These are phyloP conservation scores for Iselma pallidipennis DNA, from an alignment of 2,888 invertebrate species.

Conservation along the genomic window DNA sequence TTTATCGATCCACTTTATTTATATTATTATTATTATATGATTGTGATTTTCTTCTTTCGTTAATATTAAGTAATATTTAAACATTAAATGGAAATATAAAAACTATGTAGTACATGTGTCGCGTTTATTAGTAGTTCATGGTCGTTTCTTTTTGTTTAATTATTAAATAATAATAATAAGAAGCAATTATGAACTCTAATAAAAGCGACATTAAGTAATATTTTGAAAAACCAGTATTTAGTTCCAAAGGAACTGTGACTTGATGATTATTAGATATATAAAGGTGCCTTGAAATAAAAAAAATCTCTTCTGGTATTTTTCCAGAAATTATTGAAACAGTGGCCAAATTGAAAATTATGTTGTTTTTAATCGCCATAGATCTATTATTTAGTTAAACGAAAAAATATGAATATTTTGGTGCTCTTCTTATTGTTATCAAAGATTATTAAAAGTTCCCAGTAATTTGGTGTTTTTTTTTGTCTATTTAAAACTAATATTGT, in stretches of 20 bases:
- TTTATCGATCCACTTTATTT: conserved; percentile 40
- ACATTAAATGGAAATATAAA: conserved; percentile 27
- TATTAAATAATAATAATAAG: conserved; percentile 11
- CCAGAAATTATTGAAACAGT: conserved; percentile 31
- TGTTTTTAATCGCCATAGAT: conserved; percentile 16
- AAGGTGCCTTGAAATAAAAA: conserved; percentile 37
- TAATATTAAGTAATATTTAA: conserved; percentile 34
- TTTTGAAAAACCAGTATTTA: conserved; percentile 38
- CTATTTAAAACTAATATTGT: background rate
- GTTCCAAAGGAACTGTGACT: conserved; percentile 48
- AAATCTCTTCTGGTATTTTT: conserved; percentile 37
- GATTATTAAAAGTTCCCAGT: background rate
- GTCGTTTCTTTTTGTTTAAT: conserved; percentile 28
- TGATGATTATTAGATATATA: conserved; percentile 26
- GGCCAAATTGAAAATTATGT: conserved; percentile 28
- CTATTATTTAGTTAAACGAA: conserved; percentile 11
- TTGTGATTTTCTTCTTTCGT: conserved; percentile 43
- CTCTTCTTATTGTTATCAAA: background rate
- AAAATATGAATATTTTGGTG: background rate
- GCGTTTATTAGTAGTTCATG: conserved; percentile 27
- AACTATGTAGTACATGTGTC: background rate
- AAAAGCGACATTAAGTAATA: conserved; percentile 28
- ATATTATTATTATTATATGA: conserved; percentile 30
- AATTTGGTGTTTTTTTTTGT: background rate
- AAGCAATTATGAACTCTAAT: conserved; percentile 35